These are phyloP conservation scores for Hemithea aestivaria DNA, from an alignment of 2,888 invertebrate species.

Conservation along the genomic window DNA sequence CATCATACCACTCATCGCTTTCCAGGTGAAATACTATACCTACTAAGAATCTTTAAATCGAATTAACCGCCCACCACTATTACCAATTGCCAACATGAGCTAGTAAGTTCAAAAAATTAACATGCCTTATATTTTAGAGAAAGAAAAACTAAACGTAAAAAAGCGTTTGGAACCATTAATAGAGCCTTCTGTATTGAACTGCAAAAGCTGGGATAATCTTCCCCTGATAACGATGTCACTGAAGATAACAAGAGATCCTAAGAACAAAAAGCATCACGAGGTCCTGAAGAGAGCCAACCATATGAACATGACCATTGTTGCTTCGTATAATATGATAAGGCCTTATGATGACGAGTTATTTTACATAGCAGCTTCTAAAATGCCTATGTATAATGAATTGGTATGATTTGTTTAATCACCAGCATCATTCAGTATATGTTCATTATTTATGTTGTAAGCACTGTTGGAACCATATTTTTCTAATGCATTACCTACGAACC, in stretches of 20 bases:
- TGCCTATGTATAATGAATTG: constrained; percentile 39
- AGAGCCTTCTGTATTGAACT: constrained; percentile 32
- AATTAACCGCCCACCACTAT: too few species aligned
- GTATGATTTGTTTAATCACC: constrained; percentile 26
- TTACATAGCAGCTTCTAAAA: constrained; percentile 53
- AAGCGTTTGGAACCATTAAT: constrained; percentile 57
- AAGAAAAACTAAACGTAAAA: constrained; percentile 40
- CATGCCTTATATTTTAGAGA: too few species aligned
- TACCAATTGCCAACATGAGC: too few species aligned
- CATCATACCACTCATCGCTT: too few species aligned
- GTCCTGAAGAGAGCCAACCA: constrained; percentile 47
- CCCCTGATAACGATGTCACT: constrained; percentile 55
- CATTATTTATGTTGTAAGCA: too few species aligned
- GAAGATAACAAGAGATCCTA: constrained; percentile 35
- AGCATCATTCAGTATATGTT: too few species aligned
- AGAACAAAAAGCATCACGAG: constrained; percentile 44
- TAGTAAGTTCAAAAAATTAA: constrained; percentile 1
- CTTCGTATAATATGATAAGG: constrained; percentile 51
- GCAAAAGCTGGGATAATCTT: constrained; percentile 63
- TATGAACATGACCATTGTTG: constrained; percentile 56
- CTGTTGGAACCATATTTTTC: too few species aligned
- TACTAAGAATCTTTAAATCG: too few species aligned
- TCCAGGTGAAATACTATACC: too few species aligned
- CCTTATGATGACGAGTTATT: constrained; percentile 38
- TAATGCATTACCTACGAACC: too few species aligned